Conservation (phyloP, 2,888 invertebrate genomes). For the Chrysina gloriosa region DNA sequence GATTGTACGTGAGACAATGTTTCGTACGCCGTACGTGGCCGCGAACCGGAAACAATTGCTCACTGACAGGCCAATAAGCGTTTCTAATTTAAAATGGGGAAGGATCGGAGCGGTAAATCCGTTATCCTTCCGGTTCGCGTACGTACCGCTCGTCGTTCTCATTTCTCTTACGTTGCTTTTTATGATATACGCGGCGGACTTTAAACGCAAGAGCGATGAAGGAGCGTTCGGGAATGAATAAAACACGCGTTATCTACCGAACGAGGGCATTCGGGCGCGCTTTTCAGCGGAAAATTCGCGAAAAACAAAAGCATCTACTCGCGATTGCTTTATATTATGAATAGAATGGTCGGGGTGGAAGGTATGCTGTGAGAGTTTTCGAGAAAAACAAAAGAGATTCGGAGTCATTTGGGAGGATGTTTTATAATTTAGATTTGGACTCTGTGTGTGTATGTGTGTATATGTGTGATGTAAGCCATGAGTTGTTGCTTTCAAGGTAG, state of each 20-base stretch:
- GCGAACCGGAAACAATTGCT: slow-evolving; percentile 24
- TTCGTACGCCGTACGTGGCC: background rate
- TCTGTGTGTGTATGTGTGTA: no score
- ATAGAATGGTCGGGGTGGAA: no score
- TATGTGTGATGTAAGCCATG: no score
- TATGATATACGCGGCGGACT: background rate
- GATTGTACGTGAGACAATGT: slow-evolving; percentile 30
- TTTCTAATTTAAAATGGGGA: background rate
- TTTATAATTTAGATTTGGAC: no score
- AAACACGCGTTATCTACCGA: background rate
- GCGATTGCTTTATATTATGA: no score
- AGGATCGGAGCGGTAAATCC: slow-evolving; percentile 8
- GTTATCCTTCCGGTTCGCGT: background rate
- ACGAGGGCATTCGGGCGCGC: background rate
- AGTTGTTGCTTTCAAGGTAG: no score
- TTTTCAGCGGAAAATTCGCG: background rate
- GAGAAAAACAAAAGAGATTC: no score
- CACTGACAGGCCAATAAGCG: slow-evolving; percentile 22
- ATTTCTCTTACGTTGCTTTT: slow-evolving; percentile 8
- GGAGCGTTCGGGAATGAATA: slow-evolving; percentile 16
- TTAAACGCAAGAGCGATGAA: slow-evolving; percentile 2
- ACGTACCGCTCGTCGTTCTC: background rate
- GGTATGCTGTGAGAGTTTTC: no score
- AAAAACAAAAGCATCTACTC: background rate
- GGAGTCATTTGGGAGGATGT: no score